Evolutionary conservation across 2,888 invertebrate species (phyloP).

Genomic region (Acleris emargana): DNA sequence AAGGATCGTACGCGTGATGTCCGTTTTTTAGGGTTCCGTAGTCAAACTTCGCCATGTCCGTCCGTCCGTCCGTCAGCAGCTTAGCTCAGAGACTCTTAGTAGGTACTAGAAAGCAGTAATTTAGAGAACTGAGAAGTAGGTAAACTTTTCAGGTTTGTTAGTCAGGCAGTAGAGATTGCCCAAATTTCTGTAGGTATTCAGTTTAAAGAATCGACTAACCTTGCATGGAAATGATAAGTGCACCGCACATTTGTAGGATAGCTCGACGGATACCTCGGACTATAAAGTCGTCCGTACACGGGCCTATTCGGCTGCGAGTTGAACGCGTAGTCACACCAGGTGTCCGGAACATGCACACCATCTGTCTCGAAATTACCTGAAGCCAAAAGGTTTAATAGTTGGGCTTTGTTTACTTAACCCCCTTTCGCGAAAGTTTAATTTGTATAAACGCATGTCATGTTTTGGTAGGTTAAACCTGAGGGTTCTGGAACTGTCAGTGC

Average conservation of each 20-base stretch:
- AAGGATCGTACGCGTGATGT: too few relatives aligned
- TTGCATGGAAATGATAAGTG: conserved; percentile 93
- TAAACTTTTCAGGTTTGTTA: too few relatives aligned
- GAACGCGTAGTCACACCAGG: conserved; percentile 93
- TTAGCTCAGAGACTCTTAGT: too few relatives aligned
- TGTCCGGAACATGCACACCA: conserved; percentile 89
- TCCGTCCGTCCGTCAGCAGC: too few relatives aligned
- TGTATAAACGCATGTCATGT: conserved; percentile 26
- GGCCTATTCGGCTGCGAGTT: conserved; percentile 88
- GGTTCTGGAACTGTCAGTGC: conserved; percentile 14
- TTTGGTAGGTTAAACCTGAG: conserved; percentile 15
- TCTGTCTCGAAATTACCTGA: conserved; percentile 92
- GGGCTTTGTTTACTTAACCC: conserved; percentile 17
- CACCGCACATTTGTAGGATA: conserved; percentile 96
- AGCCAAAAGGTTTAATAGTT: conserved; percentile 37
- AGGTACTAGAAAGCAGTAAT: too few relatives aligned
- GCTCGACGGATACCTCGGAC: conserved; percentile 97
- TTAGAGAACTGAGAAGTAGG: too few relatives aligned
- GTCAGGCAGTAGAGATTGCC: too few relatives aligned
- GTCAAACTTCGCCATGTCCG: too few relatives aligned
- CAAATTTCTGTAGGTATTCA: too few relatives aligned
- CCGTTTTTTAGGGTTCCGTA: too few relatives aligned
- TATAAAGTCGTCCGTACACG: conserved; percentile 91
- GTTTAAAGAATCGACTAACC: conserved; percentile 71
- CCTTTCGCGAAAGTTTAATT: conserved; percentile 12